Conservation (phyloP, 2,113 vertebrate genomes). For the Isurus oxyrinchus region DNA sequence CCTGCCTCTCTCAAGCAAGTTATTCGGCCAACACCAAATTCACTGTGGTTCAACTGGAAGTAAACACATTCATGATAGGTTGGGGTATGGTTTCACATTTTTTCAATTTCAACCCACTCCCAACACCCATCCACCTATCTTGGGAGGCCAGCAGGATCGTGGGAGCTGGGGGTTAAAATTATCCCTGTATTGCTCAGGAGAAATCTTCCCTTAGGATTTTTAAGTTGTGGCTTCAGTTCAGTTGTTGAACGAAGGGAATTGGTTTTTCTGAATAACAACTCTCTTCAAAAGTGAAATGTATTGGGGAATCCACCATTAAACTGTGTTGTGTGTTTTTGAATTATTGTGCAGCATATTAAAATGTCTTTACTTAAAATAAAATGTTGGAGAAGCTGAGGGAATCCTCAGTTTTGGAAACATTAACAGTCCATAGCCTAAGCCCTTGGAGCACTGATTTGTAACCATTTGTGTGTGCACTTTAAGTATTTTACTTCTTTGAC, state of each 20-base stretch:
- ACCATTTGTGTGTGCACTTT: not conserved
- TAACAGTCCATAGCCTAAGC: not conserved
- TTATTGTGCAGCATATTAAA: not conserved
- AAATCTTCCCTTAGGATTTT: not conserved
- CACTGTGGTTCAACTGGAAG: no score
- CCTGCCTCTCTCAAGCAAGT: no score
- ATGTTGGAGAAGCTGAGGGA: not conserved
- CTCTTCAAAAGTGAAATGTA: not conserved
- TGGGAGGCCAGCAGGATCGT: no score
- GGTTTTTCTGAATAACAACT: not conserved
- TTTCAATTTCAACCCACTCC: not conserved
- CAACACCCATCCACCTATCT: no score
- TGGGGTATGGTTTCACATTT: not conserved
- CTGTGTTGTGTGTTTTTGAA: not conserved
- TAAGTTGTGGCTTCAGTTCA: not conserved
- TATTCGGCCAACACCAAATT: no score
- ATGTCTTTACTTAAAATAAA: not conserved
- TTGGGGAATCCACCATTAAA: not conserved
- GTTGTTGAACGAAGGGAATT: not conserved
- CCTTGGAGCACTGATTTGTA: not conserved
- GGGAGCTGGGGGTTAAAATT: not conserved
- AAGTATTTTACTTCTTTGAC: not conserved
- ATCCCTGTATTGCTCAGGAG: not conserved
- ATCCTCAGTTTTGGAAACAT: not conserved
- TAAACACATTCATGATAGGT: no score